A percentile compares a stretch with the other conserved stretches of the same genome.
Evolutionary conservation across 2,113 vertebrate genomes (phyloP).

Genomic region (Uropsilus gracilis): DNA sequence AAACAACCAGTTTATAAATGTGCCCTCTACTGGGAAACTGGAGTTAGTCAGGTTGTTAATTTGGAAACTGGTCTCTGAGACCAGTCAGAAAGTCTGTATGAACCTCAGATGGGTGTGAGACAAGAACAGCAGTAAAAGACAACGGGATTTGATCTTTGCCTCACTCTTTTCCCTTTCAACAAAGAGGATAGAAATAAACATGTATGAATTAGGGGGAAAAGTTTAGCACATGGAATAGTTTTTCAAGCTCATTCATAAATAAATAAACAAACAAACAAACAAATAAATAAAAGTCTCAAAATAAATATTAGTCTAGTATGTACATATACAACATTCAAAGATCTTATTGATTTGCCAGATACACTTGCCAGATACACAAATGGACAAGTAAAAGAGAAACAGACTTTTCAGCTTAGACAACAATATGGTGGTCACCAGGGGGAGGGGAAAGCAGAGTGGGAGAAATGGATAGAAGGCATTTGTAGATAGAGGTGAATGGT

Average conservation of each 20-base stretch:
- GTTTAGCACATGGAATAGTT: neutral
- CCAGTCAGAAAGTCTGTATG: neutral
- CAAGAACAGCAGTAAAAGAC: neutral
- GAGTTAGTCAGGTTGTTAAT: neutral
- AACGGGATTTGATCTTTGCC: neutral
- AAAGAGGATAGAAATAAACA: neutral
- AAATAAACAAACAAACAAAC: neutral
- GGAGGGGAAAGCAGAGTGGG: too few species aligned
- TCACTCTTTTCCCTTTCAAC: neutral
- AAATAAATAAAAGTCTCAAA: neutral
- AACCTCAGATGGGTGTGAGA: neutral
- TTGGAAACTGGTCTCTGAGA: neutral
- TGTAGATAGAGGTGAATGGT: too few species aligned
- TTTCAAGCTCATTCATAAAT: neutral
- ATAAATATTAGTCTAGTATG: neutral
- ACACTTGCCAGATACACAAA: neutral
- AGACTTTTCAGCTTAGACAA: neutral
- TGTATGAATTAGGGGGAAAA: neutral
- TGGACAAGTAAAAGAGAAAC: neutral
- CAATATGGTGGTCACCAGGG: too few species aligned
- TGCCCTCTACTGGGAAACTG: neutral
- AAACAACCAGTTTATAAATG: neutral
- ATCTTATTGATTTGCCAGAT: conserved; percentile 39
- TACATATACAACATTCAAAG: neutral
- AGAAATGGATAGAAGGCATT: too few species aligned